Evolutionary conservation across 1,140 invertebrate species (phyloP).

Genomic region (Oscheius sp.): DNA sequence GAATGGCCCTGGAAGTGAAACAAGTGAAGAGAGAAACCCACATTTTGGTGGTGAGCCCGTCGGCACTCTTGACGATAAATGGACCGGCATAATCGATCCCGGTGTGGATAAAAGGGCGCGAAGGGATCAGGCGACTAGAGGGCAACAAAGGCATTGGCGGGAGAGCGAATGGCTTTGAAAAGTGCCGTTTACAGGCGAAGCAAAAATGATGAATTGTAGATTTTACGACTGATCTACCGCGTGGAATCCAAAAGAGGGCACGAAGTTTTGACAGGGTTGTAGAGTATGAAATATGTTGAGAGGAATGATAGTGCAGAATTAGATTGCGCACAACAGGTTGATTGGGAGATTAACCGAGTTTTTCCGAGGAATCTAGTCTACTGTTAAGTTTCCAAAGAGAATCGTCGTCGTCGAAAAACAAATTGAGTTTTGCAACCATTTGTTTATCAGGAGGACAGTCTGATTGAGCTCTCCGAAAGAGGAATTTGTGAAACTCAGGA

Average conservation of each 20-base stretch:
- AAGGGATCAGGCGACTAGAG: neutral
- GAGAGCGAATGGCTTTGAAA: constrained; percentile 3
- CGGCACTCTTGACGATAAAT: neutral
- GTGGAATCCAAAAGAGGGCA: constrained; percentile 20
- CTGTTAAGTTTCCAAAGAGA: neutral
- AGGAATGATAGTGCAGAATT: no score
- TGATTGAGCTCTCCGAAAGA: no score
- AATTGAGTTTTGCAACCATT: no score
- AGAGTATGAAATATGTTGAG: neutral
- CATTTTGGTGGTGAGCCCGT: neutral
- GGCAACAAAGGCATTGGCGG: constrained; percentile 2
- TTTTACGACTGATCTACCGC: neutral
- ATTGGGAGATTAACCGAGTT: neutral
- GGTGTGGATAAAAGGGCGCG: constrained; percentile 3
- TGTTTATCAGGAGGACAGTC: no score
- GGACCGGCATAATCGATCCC: constrained; percentile 30
- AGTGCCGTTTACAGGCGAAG: neutral
- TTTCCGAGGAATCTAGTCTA: neutral
- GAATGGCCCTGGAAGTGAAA: constrained; percentile 16
- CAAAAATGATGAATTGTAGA: constrained; percentile 1
- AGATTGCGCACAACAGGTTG: no score
- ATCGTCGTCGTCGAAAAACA: neutral
- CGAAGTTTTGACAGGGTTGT: constrained; percentile 2
- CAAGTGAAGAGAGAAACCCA: constrained; percentile 26
- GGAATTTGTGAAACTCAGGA: no score